Evolutionary conservation across 1,140 invertebrate genomes (phyloP).

Genomic region (Wasmannia auropunctata): DNA sequence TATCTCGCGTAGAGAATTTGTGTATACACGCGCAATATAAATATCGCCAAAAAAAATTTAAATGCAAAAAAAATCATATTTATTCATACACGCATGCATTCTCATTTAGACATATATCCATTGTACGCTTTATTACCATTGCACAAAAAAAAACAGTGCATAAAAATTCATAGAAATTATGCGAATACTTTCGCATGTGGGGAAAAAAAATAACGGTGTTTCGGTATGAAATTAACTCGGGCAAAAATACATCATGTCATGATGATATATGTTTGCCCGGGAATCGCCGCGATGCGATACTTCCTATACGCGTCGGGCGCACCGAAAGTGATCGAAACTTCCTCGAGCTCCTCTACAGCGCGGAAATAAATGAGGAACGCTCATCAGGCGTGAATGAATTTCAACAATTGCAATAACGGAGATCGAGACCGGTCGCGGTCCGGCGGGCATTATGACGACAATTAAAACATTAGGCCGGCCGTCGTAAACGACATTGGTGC

Average conservation of each 20-base stretch:
- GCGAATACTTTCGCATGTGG: background rate
- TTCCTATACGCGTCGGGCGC: background rate
- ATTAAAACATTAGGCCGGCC: conserved; percentile 81
- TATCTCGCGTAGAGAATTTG: background rate
- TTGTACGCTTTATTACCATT: conserved; percentile 37
- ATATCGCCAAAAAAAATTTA: conserved; percentile 33
- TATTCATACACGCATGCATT: background rate
- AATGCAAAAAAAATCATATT: conserved; percentile 9
- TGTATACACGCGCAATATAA: background rate
- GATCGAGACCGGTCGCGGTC: conserved; percentile 70
- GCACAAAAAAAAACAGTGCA: conserved; percentile 21
- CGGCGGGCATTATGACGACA: conserved; percentile 78
- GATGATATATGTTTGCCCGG: background rate
- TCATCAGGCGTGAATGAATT: conserved; percentile 22
- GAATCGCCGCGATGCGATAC: background rate
- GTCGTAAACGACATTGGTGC: conserved; percentile 81
- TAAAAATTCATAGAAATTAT: conserved; percentile 52
- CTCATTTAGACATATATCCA: conserved; percentile 1
- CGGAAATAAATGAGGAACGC: conserved; percentile 28
- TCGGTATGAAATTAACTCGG: background rate
- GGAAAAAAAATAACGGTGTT: background rate
- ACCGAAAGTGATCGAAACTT: background rate
- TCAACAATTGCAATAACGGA: conserved; percentile 7
- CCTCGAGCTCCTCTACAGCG: background rate
- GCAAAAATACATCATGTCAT: background rate